phyloP scores from a whole-genome alignment of 2,113 vertebrate genomes.

The Burhinus oedicnemus region DNA sequence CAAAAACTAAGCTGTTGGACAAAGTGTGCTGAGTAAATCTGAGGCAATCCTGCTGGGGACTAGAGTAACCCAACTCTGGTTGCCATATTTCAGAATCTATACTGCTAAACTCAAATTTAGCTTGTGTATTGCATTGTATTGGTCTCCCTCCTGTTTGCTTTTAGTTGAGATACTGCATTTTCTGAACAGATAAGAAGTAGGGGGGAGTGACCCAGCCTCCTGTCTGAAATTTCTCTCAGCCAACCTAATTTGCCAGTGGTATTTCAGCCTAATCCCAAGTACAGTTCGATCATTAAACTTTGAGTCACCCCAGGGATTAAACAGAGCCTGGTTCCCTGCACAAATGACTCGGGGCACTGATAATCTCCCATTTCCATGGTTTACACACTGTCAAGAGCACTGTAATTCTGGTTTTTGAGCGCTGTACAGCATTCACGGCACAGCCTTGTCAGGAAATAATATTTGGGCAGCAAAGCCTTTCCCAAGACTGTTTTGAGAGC shows the following conservation, averaged over 20 bases:
- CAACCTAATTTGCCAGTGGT: not conserved
- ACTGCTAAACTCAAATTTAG: not conserved
- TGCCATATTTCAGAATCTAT: not conserved
- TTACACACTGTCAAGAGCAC: not conserved
- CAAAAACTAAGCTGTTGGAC: not conserved
- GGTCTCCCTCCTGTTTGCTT: not conserved
- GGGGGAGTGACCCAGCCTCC: not conserved
- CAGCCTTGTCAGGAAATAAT: not conserved
- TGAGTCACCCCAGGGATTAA: conserved; percentile 32
- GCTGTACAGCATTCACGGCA: not conserved
- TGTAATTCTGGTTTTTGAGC: not conserved
- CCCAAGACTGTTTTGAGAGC: not conserved
- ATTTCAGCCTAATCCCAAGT: not conserved
- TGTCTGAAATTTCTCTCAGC: not conserved
- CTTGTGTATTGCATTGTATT: not conserved
- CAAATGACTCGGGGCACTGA: not conserved
- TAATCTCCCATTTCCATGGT: not conserved
- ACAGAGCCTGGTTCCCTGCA: not conserved
- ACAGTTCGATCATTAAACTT: conserved; percentile 4
- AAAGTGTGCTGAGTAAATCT: not conserved
- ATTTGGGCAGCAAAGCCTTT: not conserved
- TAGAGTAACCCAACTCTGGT: not conserved
- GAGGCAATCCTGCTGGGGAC: not conserved
- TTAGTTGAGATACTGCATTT: not conserved
- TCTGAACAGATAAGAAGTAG: not conserved